These are phyloP conservation scores for Picus viridis DNA, from an alignment of 2,797 vertebrate genomes.

Conservation along the genomic window DNA sequence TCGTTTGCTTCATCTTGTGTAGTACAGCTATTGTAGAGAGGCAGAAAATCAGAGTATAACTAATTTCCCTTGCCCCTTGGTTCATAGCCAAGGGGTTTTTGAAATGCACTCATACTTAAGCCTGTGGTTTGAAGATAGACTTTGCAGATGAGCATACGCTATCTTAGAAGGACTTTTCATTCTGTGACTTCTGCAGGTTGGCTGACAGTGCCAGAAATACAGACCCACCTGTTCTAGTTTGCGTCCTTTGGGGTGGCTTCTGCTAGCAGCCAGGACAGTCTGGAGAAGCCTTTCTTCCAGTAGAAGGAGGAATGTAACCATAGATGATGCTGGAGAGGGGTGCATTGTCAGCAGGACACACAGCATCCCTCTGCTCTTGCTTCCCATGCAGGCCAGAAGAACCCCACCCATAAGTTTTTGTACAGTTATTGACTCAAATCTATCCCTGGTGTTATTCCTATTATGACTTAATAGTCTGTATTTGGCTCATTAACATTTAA, in stretches of 20 bases:
- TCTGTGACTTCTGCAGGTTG: background rate
- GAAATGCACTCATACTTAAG: background rate
- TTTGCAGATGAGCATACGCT: background rate
- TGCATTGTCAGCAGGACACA: background rate
- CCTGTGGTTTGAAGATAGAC: background rate
- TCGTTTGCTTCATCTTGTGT: background rate
- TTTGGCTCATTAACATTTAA: constrained; percentile 59
- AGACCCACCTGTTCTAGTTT: background rate
- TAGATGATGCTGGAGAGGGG: background rate
- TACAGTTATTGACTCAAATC: constrained; percentile 14
- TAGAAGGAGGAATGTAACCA: background rate
- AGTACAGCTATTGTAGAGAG: background rate
- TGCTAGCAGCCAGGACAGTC: background rate
- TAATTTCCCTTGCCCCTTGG: background rate
- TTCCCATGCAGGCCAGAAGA: background rate
- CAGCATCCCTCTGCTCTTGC: background rate
- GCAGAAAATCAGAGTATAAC: background rate
- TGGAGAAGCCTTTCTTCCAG: background rate
- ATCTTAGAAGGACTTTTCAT: background rate
- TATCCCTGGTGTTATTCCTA: constrained; percentile 8
- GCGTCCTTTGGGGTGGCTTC: background rate
- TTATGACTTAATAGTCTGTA: constrained; percentile 31
- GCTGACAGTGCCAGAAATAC: background rate
- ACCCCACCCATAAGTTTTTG: constrained; percentile 2
- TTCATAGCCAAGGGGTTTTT: background rate